Conservation (phyloP, 1,140 invertebrate species). For the Diuraphis noxia region DNA sequence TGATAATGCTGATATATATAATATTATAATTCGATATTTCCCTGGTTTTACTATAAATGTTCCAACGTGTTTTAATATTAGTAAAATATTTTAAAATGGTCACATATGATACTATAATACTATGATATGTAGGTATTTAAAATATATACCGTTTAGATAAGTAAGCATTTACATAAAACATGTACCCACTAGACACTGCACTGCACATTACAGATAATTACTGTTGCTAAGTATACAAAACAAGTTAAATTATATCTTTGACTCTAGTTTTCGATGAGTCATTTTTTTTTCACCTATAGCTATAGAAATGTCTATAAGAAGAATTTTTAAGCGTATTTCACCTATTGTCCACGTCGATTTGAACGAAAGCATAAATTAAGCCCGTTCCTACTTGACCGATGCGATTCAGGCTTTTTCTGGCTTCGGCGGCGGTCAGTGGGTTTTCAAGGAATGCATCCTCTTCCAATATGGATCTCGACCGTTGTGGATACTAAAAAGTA, state of each 20-base stretch:
- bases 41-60: not conserved
- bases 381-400: not conserved
- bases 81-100: not conserved
- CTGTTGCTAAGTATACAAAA: not conserved
- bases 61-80: not conserved
- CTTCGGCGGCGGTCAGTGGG: not conserved
- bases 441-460: not conserved
- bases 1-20: too few relatives aligned
- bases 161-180: not conserved
- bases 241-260: not conserved
- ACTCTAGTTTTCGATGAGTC: not conserved
- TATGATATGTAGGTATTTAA: not conserved
- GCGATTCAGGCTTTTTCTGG: not conserved
- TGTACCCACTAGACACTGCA: too few relatives aligned
- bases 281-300: not conserved
- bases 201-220: not conserved
- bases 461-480: slow-evolving; percentile 23
- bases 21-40: too few relatives aligned
- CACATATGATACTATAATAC: too few relatives aligned
- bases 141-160: not conserved
- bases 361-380: not conserved
- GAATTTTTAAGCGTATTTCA: not conserved
- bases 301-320: not conserved
- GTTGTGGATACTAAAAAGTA: not conserved
- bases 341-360: slow-evolving; percentile 25